These are phyloP conservation scores for Dendrophyllia cribrosa DNA, from an alignment of 64 coral and sea anemone species.

Conservation along the genomic window DNA sequence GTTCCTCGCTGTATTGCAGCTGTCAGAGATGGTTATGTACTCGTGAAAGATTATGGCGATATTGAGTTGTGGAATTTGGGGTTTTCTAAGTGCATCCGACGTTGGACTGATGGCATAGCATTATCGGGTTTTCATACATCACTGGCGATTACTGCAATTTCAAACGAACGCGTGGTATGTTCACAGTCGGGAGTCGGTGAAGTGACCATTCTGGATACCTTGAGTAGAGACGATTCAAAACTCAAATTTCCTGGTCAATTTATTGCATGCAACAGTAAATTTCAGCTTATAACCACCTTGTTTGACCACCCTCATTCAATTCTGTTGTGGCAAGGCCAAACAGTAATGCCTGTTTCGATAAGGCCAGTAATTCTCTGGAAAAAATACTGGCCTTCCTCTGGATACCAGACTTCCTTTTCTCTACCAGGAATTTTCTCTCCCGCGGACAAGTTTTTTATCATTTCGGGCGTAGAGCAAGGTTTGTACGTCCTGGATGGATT, in stretches of 20 bases:
- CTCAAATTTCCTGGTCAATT: no score
- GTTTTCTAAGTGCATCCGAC: neutral
- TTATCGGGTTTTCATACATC: no score
- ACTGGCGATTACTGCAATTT: neutral
- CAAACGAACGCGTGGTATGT: neutral
- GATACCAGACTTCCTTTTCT: neutral
- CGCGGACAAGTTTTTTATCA: neutral
- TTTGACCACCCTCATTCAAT: no score
- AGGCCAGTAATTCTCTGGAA: neutral
- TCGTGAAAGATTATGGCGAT: neutral
- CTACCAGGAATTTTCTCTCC: neutral
- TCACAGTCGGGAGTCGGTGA: neutral
- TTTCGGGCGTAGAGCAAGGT: neutral
- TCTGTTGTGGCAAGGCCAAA: no score
- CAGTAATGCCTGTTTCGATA: no score
- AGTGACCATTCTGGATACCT: neutral
- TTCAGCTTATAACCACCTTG: neutral
- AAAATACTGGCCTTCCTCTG: neutral
- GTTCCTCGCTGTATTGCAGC: neutral
- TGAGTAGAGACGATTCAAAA: no score
- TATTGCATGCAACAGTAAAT: neutral
- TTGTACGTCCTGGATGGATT: neutral
- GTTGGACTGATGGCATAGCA: neutral
- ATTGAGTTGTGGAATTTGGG: slow-evolving; percentile 1
- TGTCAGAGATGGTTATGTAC: neutral